Conservation (phyloP, 2,888 invertebrate species). For the Harpalus rufipes region DNA sequence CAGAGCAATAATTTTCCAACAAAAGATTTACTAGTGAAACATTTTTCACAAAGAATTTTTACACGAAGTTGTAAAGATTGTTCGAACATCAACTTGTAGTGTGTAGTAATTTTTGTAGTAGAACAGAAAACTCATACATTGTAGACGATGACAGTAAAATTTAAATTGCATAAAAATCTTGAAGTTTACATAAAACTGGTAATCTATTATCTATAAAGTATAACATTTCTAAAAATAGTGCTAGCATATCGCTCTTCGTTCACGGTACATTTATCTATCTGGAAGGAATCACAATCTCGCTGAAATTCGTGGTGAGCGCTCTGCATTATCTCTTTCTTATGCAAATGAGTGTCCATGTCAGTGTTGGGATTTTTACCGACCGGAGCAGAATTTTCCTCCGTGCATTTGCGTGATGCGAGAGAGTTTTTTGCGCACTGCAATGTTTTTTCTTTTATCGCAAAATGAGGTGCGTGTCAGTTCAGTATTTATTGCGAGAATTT, state of each 20-base stretch:
- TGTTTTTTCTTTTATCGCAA: constrained; percentile 47
- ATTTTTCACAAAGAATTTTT: no score
- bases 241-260: neutral
- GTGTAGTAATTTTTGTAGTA: no score
- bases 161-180: neutral
- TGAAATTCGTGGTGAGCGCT: constrained; percentile 21
- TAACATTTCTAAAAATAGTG: constrained; percentile 1
- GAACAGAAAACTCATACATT: neutral
- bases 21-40: no score
- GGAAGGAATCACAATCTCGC: constrained; percentile 14
- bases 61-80: no score
- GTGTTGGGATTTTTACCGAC: neutral
- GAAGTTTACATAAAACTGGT: neutral
- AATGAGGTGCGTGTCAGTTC: constrained; percentile 25
- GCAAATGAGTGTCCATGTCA: constrained; percentile 25
- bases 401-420: constrained; percentile 19
- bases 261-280: constrained; percentile 34
- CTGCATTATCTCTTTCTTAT: constrained; percentile 38
- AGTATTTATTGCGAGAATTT: constrained; percentile 57
- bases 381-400: constrained; percentile 21
- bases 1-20: no score
- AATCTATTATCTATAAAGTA: constrained; percentile 3
- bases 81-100: no score
- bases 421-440: constrained; percentile 41
- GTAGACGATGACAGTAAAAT: neutral